Conservation (phyloP, 2,113 vertebrate genomes). For the Pelecanus crispus region DNA sequence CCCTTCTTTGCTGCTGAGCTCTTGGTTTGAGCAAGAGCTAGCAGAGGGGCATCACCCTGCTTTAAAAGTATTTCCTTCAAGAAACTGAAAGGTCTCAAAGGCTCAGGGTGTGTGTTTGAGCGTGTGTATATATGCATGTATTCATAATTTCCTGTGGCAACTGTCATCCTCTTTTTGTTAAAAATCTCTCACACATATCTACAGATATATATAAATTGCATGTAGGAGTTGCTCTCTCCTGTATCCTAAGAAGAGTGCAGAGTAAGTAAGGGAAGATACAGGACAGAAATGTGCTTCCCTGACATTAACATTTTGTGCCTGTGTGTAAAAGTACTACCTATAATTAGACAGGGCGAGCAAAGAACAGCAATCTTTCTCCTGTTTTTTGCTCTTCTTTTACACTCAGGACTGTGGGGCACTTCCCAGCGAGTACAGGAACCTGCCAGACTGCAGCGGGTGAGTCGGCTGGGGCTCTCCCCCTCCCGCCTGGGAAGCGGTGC, state of each 20-base stretch:
- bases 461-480: not conserved
- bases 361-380: not conserved
- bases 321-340: not conserved
- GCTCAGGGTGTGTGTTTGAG: not conserved
- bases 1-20: not conserved
- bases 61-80: not conserved
- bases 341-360: not conserved
- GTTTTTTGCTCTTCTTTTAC: not conserved
- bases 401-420: not conserved
- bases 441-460: not conserved
- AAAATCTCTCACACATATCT: not conserved
- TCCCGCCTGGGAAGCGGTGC: not conserved
- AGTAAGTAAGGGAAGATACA: not conserved
- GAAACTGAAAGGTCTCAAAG: not conserved
- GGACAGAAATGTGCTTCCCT: not conserved
- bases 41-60: not conserved
- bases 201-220: slow-evolving; percentile 28
- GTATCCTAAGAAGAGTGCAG: not conserved
- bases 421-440: not conserved
- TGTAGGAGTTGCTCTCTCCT: slow-evolving; percentile 35
- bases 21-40: not conserved
- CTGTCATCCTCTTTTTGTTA: slow-evolving; percentile 28
- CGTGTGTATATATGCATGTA: not conserved
- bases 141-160: slow-evolving; percentile 32
- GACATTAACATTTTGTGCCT: not conserved